These are phyloP conservation scores for Bombus terrestris DNA, from an alignment of 1,140 invertebrate genomes.

Conservation along the genomic window DNA sequence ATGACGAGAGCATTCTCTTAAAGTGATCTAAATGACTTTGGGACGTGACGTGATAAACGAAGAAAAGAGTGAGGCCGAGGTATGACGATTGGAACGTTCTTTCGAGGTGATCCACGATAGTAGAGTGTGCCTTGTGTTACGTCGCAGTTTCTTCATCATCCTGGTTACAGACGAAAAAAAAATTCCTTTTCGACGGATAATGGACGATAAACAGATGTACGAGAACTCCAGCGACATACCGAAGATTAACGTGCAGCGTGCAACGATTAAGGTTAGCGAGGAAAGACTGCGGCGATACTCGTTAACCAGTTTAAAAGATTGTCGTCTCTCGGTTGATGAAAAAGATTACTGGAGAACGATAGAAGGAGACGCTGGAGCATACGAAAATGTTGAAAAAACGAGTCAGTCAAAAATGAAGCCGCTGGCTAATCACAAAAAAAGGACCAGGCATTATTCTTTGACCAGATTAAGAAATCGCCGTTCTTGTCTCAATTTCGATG, in stretches of 20 bases:
- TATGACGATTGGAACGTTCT: constrained; percentile 55
- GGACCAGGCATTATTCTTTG: constrained; percentile 29
- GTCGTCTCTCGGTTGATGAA: constrained; percentile 23
- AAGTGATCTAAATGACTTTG: constrained; percentile 66
- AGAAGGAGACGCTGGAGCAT: neutral
- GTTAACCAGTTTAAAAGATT: constrained; percentile 36
- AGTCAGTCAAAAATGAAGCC: neutral
- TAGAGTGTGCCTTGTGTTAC: constrained; percentile 31
- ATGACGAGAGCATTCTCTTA: constrained; percentile 57
- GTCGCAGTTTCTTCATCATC: constrained; percentile 41
- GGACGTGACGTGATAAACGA: constrained; percentile 59
- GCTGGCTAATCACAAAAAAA: constrained; percentile 15
- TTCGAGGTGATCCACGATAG: constrained; percentile 37
- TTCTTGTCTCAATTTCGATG: constrained; percentile 13
- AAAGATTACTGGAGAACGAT: constrained; percentile 11
- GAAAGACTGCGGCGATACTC: constrained; percentile 14
- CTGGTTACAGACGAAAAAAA: neutral
- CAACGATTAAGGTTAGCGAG: neutral
- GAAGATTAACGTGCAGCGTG: neutral
- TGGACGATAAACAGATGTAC: constrained; percentile 6
- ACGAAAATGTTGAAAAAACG: constrained; percentile 8
- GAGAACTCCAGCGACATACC: neutral
- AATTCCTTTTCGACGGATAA: neutral
- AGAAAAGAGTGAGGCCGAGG: constrained; percentile 52
- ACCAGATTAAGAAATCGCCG: constrained; percentile 28